Conservation (phyloP, 2,888 invertebrate species). For the Melitaea athalia region DNA sequence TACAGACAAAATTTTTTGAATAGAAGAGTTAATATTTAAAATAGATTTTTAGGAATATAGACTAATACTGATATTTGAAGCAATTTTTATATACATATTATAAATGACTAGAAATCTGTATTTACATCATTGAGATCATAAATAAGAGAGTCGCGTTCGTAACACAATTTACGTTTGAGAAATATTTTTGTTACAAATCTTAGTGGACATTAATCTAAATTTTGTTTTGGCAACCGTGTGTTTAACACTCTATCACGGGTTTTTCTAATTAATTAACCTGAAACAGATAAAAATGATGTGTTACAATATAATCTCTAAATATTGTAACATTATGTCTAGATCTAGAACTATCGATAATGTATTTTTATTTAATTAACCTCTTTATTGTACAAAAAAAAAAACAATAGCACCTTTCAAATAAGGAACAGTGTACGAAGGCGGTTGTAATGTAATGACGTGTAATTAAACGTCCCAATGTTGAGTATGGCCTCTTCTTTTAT, state of each 20-base stretch:
- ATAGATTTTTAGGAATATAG: not conserved
- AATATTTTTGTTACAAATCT: constrained; percentile 1
- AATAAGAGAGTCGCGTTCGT: constrained; percentile 1
- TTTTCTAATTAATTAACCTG: constrained; percentile 58
- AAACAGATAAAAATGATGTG: constrained; percentile 51
- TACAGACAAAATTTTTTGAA: not conserved
- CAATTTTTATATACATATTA: not conserved
- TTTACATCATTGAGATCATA: constrained; percentile 16
- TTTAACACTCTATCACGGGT: constrained; percentile 19
- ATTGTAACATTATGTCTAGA: too few relatives aligned
- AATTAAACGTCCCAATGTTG: not conserved
- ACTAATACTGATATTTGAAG: not conserved
- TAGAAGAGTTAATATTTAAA: not conserved
- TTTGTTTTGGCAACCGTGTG: constrained; percentile 13
- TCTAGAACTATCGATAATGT: too few relatives aligned
- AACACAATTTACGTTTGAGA: not conserved
- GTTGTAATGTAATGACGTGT: too few relatives aligned
- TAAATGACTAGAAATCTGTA: constrained; percentile 10
- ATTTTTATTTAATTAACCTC: too few relatives aligned
- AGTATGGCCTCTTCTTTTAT: too few relatives aligned
- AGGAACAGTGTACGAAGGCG: too few relatives aligned
- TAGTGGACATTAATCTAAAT: not conserved
- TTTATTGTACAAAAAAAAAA: too few relatives aligned
- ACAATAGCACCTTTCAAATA: too few relatives aligned
- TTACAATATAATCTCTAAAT: not conserved